These are phyloP conservation scores for Procavia capensis DNA, from an alignment of 2,113 vertebrate species.

Conservation along the genomic window DNA sequence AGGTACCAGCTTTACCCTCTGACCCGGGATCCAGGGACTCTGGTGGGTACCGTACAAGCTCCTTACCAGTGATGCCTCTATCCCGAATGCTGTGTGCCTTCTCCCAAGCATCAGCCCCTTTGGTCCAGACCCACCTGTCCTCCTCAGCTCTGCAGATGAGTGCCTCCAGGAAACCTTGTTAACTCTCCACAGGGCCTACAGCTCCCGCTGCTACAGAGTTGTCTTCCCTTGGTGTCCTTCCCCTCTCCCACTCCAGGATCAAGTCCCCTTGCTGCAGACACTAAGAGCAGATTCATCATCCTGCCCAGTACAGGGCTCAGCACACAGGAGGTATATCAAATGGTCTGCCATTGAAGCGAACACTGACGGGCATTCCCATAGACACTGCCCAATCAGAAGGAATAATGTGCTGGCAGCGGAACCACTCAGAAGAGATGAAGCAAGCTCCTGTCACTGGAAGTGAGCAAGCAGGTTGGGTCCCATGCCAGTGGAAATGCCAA, in stretches of 20 bases:
- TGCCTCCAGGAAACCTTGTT: not conserved
- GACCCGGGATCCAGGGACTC: not conserved
- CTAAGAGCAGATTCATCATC: not conserved
- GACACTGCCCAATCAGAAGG: not conserved
- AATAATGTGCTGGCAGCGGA: not conserved
- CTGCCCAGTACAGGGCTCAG: not conserved
- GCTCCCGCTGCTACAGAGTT: not conserved
- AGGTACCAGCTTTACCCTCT: not conserved
- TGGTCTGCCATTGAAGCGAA: not conserved
- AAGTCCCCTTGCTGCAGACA: not conserved
- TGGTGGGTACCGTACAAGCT: not conserved
- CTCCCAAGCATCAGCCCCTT: not conserved
- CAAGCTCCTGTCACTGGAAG: not conserved
- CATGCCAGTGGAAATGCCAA: not conserved
- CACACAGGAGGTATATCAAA: not conserved
- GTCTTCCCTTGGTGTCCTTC: not conserved
- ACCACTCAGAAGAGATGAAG: not conserved
- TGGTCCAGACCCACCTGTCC: not conserved
- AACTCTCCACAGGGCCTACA: not conserved
- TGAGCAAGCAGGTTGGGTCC: not conserved
- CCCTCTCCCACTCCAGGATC: not conserved
- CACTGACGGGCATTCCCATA: not conserved
- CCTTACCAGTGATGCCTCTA: not conserved
- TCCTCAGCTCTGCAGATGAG: too few relatives aligned
- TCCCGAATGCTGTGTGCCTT: not conserved